Base-by-base conservation (phyloP, 1,140 invertebrate genomes). In the Mylabris phalerata region DNA sequence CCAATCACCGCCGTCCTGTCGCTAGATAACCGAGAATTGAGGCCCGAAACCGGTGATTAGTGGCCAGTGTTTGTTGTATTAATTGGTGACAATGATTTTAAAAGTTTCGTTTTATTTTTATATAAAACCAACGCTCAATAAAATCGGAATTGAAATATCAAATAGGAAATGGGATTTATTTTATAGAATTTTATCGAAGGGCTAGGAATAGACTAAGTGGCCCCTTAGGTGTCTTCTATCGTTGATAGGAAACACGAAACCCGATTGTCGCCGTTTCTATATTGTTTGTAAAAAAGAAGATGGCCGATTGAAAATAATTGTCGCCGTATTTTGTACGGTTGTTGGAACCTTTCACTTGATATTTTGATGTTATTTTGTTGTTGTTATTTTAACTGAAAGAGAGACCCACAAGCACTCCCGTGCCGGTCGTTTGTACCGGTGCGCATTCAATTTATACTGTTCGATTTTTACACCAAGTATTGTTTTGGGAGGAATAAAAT, bases 301-400 rank as follows among this genome's bases (percentile, higher is more conserved):
- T 63, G 57, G 65, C 61, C 66, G 66, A 67, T 67, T 67, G 66
- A 67, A 67, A 67, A 67, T 67, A 67, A 67, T 67, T 67, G 66
- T 65, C 66, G 59, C 60, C 61, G 60, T 63, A 63, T 67, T 67
- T 67, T 67, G 66, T 65, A 61, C 61, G 54, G 59, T 50, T 59
- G 63, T 61, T 56, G 32, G 19, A 19, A 19, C 32, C 32, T 5
- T 32, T 7, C 32, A 5, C 7, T 32, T 32, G 27, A 7, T 32
- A 32, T 32, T 32, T 32, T 32, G 27, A 4, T 32, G 32, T 5
- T 32, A 32, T 32, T 32, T 32, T 4, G 7, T 32, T 65, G 63
- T 67, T 65, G 63, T 67, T 63, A 61, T 59, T 48, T 63, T 55
- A 65, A 67, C 55, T 60, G 52, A 56, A 44, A 32, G 32, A 32